Conservation (phyloP, 1,140 invertebrate genomes). For the Heterodera schachtii region DNA sequence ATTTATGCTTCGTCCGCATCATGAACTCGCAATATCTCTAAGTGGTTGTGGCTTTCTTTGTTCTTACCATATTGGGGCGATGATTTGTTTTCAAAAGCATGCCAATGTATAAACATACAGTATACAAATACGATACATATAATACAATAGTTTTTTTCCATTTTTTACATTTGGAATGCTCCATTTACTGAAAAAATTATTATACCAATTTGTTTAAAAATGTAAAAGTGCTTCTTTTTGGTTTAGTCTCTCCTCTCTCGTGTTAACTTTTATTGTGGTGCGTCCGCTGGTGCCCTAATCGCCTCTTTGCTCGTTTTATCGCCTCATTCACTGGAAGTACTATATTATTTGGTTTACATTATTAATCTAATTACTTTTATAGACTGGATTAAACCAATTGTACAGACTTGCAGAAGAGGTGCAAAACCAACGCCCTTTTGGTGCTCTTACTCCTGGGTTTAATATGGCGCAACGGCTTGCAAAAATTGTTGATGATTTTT, state of each 20-base stretch:
- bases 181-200: too few species aligned
- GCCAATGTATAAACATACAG: constrained; percentile 51
- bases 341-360: constrained; percentile 7
- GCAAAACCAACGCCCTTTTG: constrained; percentile 49
- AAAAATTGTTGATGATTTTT: constrained; percentile 50
- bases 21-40: constrained; percentile 40
- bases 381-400: constrained; percentile 49
- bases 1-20: too few species aligned
- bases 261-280: constrained; percentile 52
- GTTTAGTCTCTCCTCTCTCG: constrained; percentile 30
- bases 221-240: neutral
- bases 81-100: constrained; percentile 58
- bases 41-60: constrained; percentile 58
- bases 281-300: constrained; percentile 61
- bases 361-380: too few species aligned
- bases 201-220: too few species aligned
- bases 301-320: constrained; percentile 51
- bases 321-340: constrained; percentile 53
- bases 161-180: too few species aligned
- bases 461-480: constrained; percentile 51
- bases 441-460: constrained; percentile 63
- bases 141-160: too few species aligned
- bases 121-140: neutral
- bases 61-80: constrained; percentile 62
- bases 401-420: constrained; percentile 61